Conservation (phyloP, 2,113 vertebrate genomes). For the Prionailurus viverrinus region DNA sequence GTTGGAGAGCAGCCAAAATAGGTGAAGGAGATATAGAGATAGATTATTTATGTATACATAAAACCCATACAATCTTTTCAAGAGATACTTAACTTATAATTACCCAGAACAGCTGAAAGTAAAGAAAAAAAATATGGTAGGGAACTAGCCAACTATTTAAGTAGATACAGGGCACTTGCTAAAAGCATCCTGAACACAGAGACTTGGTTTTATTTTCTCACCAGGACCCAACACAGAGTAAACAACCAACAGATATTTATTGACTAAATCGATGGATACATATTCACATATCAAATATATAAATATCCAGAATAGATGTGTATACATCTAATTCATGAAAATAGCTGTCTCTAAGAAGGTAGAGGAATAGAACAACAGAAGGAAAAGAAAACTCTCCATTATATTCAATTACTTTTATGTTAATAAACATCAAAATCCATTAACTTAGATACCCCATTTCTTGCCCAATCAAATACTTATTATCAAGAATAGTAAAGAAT, state of each 20-base stretch:
- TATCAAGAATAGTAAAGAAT: not conserved
- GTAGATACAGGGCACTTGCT: not conserved
- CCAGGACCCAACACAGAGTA: not conserved
- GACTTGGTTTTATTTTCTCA: not conserved
- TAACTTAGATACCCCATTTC: not conserved
- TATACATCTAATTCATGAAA: not conserved
- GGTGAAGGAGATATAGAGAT: not conserved
- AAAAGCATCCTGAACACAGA: not conserved
- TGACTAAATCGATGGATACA: not conserved
- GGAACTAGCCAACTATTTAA: not conserved
- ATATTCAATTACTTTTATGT: not conserved
- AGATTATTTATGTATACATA: not conserved
- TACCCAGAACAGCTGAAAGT: not conserved
- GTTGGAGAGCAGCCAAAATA: not conserved
- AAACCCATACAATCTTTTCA: not conserved
- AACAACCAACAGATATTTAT: not conserved
- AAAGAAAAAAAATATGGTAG: not conserved
- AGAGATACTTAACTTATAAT: not conserved
- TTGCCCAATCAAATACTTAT: not conserved
- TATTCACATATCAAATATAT: not conserved
- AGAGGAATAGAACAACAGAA: not conserved
- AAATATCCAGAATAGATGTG: not conserved
- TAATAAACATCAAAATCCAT: not conserved
- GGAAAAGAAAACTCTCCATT: not conserved
- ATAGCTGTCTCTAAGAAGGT: not conserved